Percentiles rank a stretch among this genome's conserved stretches.
phyloP scores from a whole-genome alignment of 2,888 invertebrate species.

The Odontocerum albicorne region DNA sequence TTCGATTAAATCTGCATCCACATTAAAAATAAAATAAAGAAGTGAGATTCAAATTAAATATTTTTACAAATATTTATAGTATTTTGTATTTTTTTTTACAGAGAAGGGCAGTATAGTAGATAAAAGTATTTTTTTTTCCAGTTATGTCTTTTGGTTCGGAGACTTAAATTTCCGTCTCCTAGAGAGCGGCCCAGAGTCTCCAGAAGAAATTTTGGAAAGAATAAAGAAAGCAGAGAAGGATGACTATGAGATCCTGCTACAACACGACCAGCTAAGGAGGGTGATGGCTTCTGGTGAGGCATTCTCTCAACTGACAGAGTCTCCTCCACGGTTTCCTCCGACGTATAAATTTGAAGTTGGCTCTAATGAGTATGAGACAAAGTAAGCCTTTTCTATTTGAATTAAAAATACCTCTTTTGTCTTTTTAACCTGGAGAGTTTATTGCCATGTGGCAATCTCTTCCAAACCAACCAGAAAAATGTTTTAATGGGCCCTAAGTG shows the following conservation, averaged over 20 bases:
- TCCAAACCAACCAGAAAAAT: too few relatives aligned
- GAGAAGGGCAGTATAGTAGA: too few relatives aligned
- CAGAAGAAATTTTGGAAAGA: conserved; percentile 67
- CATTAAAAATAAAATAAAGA: too few relatives aligned
- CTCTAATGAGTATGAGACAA: conserved; percentile 74
- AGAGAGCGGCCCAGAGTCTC: conserved; percentile 62
- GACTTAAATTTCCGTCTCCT: conserved; percentile 85
- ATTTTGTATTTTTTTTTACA: too few relatives aligned
- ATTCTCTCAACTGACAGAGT: conserved; percentile 80
- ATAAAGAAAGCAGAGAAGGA: conserved; percentile 67
- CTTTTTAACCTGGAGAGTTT: too few relatives aligned
- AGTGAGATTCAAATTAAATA: too few relatives aligned
- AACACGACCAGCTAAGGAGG: conserved; percentile 73
- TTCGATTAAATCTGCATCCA: too few relatives aligned
- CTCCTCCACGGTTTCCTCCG: conserved; percentile 76
- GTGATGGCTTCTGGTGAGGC: conserved; percentile 76
- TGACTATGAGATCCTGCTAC: conserved; percentile 65
- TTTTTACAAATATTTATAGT: too few relatives aligned
- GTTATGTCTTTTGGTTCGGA: conserved; percentile 90
- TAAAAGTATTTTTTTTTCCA: too few relatives aligned
- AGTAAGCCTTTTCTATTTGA: conserved; percentile 16
- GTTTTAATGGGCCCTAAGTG: too few relatives aligned
- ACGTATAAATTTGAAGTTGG: conserved; percentile 85
- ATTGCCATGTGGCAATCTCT: too few relatives aligned
- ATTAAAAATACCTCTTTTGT: background rate